A percentile compares a stretch with the other conserved stretches of the same genome.
Evolutionary conservation across 2,113 vertebrate genomes (phyloP).

Genomic region (Psophia crepitans): DNA sequence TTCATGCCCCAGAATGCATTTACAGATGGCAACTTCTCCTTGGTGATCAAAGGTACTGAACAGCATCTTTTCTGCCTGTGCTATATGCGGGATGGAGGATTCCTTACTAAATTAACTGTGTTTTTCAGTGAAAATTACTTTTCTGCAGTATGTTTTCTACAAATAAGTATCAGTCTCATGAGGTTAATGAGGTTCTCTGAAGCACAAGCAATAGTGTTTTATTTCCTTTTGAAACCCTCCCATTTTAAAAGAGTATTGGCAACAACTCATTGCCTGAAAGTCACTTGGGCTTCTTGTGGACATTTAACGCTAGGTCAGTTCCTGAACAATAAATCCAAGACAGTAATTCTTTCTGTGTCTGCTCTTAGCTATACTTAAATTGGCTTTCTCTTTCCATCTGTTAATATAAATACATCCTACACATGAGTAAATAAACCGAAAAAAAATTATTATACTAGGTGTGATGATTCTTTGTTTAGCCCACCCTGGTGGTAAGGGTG

Average conservation of each 20-base stretch:
- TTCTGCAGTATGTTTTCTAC: rapidly evolving
- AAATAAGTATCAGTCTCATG: background rate
- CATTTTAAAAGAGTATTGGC: background rate
- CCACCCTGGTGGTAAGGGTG: background rate
- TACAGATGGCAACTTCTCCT: conserved; percentile 91
- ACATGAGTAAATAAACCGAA: background rate
- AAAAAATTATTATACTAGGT: background rate
- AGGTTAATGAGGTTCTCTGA: background rate
- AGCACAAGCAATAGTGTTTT: background rate
- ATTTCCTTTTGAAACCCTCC: background rate
- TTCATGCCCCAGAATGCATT: conserved; percentile 82
- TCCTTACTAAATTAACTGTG: rapidly evolving
- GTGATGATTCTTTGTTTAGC: background rate
- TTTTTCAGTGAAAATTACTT: background rate
- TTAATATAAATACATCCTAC: background rate
- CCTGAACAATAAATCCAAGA: background rate
- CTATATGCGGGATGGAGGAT: background rate
- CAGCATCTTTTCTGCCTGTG: background rate
- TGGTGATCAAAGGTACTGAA: conserved; percentile 78
- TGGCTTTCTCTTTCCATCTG: background rate
- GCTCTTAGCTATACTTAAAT: background rate
- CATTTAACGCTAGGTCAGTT: background rate
- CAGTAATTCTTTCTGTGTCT: background rate
- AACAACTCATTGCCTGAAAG: background rate
- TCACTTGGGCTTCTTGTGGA: background rate